Percentiles rank a stretch among this genome's conserved stretches.
Conservation (phyloP, 1,140 invertebrate genomes). For the Aphelenchoides fujianensis region DNA sequence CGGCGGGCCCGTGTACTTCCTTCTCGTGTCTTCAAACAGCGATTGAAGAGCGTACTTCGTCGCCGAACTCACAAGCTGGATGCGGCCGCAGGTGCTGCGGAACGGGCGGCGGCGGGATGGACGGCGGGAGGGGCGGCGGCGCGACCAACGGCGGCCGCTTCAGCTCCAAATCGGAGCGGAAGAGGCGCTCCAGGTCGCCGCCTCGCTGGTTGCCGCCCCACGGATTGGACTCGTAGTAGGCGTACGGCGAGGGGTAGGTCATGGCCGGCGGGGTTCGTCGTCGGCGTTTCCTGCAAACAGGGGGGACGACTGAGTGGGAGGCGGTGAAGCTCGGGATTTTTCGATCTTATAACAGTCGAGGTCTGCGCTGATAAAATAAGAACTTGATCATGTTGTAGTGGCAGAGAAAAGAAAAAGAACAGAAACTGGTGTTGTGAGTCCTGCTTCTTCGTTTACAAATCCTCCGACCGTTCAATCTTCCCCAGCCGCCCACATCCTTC, state of each 20-base stretch:
- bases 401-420: no score
- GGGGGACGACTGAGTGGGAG: no score
- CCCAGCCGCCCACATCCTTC: no score
- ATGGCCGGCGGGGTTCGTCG: background rate
- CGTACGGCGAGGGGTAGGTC: background rate
- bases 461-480: no score
- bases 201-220: background rate
- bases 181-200: constrained; percentile 5
- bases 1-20: background rate
- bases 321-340: no score
- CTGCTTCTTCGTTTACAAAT: no score
- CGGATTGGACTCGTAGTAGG: background rate
- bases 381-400: no score
- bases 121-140: background rate
- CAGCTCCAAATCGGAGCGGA: constrained; percentile 21
- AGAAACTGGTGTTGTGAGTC: no score
- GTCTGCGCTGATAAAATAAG: no score
- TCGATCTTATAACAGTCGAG: no score
- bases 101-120: background rate
- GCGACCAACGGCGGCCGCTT: constrained; percentile 14
- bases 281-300: constrained; percentile 1
- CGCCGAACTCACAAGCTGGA: constrained; percentile 22
- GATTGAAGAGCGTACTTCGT: background rate
- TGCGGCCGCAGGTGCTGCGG: constrained; percentile 10
- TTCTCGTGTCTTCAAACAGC: no score